A percentile compares a stretch with the other conserved stretches of the same genome.
Evolutionary conservation across 2,113 vertebrate species (phyloP).

Genomic region (Aythya baeri): DNA sequence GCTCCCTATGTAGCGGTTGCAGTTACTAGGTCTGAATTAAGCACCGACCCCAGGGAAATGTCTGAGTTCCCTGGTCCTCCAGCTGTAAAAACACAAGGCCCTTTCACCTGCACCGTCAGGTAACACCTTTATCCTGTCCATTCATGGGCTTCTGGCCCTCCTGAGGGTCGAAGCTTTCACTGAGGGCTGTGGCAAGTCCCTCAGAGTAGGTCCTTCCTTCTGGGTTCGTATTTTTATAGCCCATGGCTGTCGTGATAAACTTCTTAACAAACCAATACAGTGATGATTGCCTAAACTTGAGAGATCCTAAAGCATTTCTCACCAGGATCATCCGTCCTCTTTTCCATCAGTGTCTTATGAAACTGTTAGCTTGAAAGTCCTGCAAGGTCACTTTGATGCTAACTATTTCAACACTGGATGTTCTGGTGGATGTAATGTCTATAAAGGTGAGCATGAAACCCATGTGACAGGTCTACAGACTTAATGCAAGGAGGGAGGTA

Average conservation of each 20-base stretch:
- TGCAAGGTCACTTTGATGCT: background rate
- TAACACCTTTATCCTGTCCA: background rate
- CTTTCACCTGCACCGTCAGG: background rate
- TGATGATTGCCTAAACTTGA: background rate
- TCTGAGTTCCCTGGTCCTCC: background rate
- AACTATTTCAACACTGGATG: background rate
- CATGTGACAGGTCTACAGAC: background rate
- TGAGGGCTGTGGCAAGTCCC: background rate
- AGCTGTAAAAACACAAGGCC: background rate
- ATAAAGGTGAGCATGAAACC: background rate
- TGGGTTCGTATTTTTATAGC: background rate
- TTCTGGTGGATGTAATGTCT: background rate
- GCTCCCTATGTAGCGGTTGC: fast-evolving
- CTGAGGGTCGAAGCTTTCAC: background rate
- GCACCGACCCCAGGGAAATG: background rate
- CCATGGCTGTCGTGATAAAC: background rate
- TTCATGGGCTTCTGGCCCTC: background rate
- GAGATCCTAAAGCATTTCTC: background rate
- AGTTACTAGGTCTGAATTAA: background rate
- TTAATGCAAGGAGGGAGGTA: background rate
- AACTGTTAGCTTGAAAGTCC: background rate
- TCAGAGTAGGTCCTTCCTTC: background rate
- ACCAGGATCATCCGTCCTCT: background rate
- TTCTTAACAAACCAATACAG: background rate
- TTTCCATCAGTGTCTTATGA: background rate